These are phyloP conservation scores for Drosophila miranda DNA, from an alignment of 1,140 invertebrate genomes.

Conservation along the genomic window DNA sequence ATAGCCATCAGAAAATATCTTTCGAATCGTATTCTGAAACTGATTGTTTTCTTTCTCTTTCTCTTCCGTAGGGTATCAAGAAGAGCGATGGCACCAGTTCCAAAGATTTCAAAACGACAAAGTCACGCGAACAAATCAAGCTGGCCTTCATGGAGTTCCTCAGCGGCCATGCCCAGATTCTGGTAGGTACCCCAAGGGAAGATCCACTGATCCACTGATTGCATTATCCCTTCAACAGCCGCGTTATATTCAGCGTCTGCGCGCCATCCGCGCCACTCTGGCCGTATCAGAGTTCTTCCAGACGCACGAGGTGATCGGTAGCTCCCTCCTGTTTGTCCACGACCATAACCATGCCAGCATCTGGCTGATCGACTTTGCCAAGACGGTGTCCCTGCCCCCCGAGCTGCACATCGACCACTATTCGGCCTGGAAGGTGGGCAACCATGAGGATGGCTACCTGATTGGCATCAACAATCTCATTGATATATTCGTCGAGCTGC, in stretches of 20 bases:
- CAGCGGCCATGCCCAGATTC: constrained; percentile 88
- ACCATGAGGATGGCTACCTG: constrained; percentile 98
- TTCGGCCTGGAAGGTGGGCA: constrained; percentile 95
- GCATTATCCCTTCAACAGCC: constrained; percentile 84
- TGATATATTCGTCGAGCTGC: constrained; percentile 87
- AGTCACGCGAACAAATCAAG: constrained; percentile 91
- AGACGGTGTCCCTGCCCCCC: constrained; percentile 92
- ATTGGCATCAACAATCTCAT: constrained; percentile 97
- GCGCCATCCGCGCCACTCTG: constrained; percentile 91
- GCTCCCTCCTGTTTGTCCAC: constrained; percentile 97
- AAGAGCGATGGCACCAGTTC: constrained; percentile 92
- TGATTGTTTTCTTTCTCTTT: neutral
- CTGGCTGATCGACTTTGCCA: constrained; percentile 99
- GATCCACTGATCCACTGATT: neutral
- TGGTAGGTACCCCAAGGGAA: constrained; percentile 85
- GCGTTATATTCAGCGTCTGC: constrained; percentile 92
- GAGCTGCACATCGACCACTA: constrained; percentile 90
- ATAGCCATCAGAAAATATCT: no score
- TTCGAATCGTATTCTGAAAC: no score
- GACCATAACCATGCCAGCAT: constrained; percentile 93
- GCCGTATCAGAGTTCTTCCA: constrained; percentile 94
- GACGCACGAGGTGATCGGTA: constrained; percentile 97
- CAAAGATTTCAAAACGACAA: constrained; percentile 98
- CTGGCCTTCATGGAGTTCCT: constrained; percentile 93
- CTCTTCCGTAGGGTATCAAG: constrained; percentile 88